phyloP scores from a whole-genome alignment of 1,140 invertebrate genomes.

The Ostrea denselamellosa region DNA sequence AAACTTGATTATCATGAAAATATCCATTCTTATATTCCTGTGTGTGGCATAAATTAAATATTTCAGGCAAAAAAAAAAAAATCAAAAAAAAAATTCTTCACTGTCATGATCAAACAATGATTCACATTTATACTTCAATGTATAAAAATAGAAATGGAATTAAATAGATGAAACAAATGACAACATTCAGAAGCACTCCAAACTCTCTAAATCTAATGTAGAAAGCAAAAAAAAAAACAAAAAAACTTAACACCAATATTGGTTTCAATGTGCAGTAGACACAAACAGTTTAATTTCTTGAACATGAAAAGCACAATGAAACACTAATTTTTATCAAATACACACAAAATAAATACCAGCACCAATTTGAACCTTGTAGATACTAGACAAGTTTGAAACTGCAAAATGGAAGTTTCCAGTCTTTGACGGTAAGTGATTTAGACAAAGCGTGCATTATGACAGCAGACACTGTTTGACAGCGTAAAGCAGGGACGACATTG shows the following conservation, averaged over 20 bases:
- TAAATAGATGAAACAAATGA: slow-evolving; percentile 42
- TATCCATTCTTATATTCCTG: neutral
- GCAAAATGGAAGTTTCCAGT: slow-evolving; percentile 35
- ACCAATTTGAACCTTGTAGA: slow-evolving; percentile 41
- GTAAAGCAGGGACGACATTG: neutral
- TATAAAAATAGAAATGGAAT: slow-evolving; percentile 46
- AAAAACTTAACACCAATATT: neutral
- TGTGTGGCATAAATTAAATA: slow-evolving; percentile 28
- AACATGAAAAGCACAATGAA: neutral
- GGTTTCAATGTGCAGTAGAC: slow-evolving; percentile 28
- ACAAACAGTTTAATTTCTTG: neutral
- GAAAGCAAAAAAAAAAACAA: neutral
- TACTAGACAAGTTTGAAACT: slow-evolving; percentile 12
- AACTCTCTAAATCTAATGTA: slow-evolving; percentile 22
- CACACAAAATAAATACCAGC: slow-evolving; percentile 30
- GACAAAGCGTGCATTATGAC: neutral
- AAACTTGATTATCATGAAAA: slow-evolving; percentile 28
- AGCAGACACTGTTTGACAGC: slow-evolving; percentile 24
- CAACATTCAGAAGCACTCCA: slow-evolving; percentile 26
- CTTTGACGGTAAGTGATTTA: neutral
- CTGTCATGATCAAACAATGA: neutral
- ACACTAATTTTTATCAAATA: slow-evolving; percentile 7
- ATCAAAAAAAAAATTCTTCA: neutral
- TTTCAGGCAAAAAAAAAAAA: slow-evolving; percentile 7
- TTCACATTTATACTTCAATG: slow-evolving; percentile 29